Percentiles rank a stretch among this genome's conserved stretches.
Conservation (phyloP, 2,888 invertebrate genomes). For the Copidosoma aretas region DNA sequence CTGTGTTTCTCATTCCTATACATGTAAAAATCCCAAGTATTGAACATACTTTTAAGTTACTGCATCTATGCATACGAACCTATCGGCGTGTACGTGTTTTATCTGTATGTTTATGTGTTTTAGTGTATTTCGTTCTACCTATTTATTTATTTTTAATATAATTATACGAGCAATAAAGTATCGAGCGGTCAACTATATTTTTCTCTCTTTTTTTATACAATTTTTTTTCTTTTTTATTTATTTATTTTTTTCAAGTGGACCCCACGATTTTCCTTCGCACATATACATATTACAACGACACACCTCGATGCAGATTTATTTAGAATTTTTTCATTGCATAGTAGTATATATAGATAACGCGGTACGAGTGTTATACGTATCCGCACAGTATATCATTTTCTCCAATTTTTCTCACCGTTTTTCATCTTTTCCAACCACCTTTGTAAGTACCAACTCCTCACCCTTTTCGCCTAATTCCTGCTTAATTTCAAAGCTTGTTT, state of each 20-base stretch:
- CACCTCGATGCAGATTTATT: slow-evolving; percentile 56
- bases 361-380: background rate
- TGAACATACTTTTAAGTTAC: slow-evolving; percentile 28
- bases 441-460: too few species aligned
- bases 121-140: too few species aligned
- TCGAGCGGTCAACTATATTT: too few species aligned
- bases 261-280: slow-evolving; percentile 32
- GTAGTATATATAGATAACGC: slow-evolving; percentile 32
- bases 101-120: too few species aligned
- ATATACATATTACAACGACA: slow-evolving; percentile 41
- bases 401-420: slow-evolving; percentile 1
- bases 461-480: background rate
- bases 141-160: too few species aligned
- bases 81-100: too few species aligned
- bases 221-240: slow-evolving; percentile 21
- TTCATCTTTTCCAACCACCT: slow-evolving; percentile 19
- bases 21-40: slow-evolving; percentile 33
- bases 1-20: slow-evolving; percentile 14
- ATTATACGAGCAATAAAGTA: too few species aligned
- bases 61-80: background rate
- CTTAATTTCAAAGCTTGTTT: background rate
- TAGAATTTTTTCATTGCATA: slow-evolving; percentile 57
- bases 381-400: slow-evolving; percentile 10
- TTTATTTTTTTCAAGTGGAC: slow-evolving; percentile 20
- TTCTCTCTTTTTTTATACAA: too few species aligned